phyloP scores from a whole-genome alignment of 2,113 vertebrate genomes.

The Macroglossus sobrinus region DNA sequence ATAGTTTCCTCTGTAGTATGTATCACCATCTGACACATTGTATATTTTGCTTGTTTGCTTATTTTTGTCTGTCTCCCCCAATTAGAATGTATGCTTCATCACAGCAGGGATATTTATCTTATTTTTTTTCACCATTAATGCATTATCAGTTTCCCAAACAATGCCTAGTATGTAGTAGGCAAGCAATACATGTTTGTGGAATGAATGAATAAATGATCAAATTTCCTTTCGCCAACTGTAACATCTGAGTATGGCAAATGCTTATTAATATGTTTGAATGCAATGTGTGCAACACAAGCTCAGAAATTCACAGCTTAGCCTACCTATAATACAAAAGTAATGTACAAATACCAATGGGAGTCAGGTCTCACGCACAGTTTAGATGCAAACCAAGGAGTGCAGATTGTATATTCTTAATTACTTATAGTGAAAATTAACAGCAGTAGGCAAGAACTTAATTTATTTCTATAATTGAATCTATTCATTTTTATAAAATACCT shows the following conservation, averaged over 20 bases:
- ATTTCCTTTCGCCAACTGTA: constrained; percentile 44
- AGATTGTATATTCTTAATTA: constrained; percentile 50
- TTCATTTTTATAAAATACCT: constrained; percentile 64
- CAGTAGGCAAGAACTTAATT: constrained; percentile 26
- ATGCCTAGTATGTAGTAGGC: background rate
- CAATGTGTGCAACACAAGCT: constrained; percentile 60
- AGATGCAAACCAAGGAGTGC: constrained; percentile 49
- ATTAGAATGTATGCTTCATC: background rate
- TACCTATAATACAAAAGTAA: constrained; percentile 27
- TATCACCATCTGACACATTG: background rate
- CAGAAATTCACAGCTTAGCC: constrained; percentile 64
- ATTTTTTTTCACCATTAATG: background rate
- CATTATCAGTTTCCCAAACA: background rate
- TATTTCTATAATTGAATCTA: constrained; percentile 65
- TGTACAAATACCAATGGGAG: constrained; percentile 62
- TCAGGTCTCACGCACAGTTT: constrained; percentile 47
- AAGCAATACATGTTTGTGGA: background rate
- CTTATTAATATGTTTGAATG: constrained; percentile 66
- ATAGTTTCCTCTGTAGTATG: background rate
- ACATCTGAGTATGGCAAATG: constrained; percentile 60
- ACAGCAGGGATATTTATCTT: background rate
- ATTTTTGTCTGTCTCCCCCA: background rate
- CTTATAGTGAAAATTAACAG: constrained; percentile 68
- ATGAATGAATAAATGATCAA: background rate
- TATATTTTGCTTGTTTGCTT: background rate